Evolutionary conservation across 1,140 invertebrate species (phyloP), one percentile per base, ranked within the genome.

Genomic region (Frieseomelitta varia): DNA sequence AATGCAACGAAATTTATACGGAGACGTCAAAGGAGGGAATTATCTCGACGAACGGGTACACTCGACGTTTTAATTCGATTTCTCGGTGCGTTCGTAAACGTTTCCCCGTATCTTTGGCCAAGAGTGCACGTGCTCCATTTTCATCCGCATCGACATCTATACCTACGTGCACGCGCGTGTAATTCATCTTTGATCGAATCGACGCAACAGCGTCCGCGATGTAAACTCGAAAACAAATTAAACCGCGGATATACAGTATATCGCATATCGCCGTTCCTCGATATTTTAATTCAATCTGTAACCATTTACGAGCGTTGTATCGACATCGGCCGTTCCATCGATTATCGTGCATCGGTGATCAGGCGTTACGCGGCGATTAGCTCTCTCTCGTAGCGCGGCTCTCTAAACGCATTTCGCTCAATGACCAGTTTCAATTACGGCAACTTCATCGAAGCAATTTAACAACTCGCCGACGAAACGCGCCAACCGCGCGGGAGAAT

Each of bases 351-450:
- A 39, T 39, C 4, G 30, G 14, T 51, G 56, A 61, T 61, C 55
- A 27, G 4, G 56, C 34, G n/a, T 76, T 27, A 58, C 56, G 63
- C 39, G 39, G 8, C 27, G 74, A 74, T 61, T 67, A 55, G 86
- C 81, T 61, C 39, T 69, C 39, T 69, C 71, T 19, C 75, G 51
- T 61, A 47, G 30, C 79, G 6, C 14, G 30, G 34, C 53, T 27
- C 53, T 27, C 53, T 80, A 80, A 80, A 80, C 55, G 47, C 79
- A 61, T 80, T 73, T 56, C 68, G 39, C 47, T n/a, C 61, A 79
- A 67, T 51, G 63, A 79, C 76, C 63, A 76, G 47, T 81, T 67
- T 75, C 72, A 73, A 79, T 79, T 79, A 69, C 77, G 63, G 21
- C 51, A 39, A 73, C 68, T 80, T 63, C 10, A 63, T 80, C 53